Evolutionary conservation across 2,888 invertebrate genomes (phyloP).

Genomic region (Conomelus anceps): DNA sequence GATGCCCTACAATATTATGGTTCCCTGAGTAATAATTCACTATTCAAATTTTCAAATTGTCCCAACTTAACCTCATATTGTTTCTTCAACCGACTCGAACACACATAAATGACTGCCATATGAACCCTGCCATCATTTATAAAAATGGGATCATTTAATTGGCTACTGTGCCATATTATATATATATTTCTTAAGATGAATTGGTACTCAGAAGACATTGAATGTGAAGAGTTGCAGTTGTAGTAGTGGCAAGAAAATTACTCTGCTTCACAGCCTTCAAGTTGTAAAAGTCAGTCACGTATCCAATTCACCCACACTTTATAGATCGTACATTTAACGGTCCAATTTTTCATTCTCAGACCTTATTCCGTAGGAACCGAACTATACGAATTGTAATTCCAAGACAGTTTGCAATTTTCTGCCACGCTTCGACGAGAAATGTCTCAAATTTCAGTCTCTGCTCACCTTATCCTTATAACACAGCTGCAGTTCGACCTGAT

Average conservation of each 20-base stretch:
- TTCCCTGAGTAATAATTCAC: too few relatives aligned
- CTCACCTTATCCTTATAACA: too few relatives aligned
- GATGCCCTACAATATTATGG: too few relatives aligned
- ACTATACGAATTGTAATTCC: not conserved
- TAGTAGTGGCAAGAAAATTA: not conserved
- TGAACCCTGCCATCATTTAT: too few relatives aligned
- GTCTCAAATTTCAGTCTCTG: not conserved
- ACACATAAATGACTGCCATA: too few relatives aligned
- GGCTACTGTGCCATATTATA: not conserved
- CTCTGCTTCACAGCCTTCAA: not conserved
- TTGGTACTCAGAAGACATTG: not conserved
- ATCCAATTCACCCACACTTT: not conserved
- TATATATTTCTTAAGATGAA: not conserved
- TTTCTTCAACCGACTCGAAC: too few relatives aligned
- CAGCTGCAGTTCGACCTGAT: too few relatives aligned
- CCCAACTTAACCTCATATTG: too few relatives aligned
- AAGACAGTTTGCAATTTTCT: not conserved
- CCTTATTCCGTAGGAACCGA: not conserved
- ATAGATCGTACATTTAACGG: not conserved
- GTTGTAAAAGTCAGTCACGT: not conserved
- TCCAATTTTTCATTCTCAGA: not conserved
- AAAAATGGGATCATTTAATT: not conserved
- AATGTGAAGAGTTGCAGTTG: not conserved
- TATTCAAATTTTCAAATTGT: not conserved
- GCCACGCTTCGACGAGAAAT: not conserved